Evolutionary conservation across 2,888 invertebrate genomes (phyloP), one percentile per base, ranked within the genome.

Genomic region (Unio delphinus): DNA sequence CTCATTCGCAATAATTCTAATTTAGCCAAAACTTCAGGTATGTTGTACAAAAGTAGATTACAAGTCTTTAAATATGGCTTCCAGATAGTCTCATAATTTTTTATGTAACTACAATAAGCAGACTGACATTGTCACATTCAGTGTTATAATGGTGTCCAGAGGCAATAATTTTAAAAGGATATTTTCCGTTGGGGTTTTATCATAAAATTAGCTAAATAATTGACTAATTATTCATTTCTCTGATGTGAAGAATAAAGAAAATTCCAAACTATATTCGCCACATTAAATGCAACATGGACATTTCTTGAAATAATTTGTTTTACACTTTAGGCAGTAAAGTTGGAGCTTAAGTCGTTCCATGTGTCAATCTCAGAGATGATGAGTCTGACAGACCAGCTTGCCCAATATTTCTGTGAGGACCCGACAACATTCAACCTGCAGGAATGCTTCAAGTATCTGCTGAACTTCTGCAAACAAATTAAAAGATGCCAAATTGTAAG

Each of bases 351-450:
- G 34, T 70, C 74, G 26, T 82, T 87, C 45, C 85, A 86, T 67
- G 71, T 73, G 23, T 72, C 77, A 8, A 84, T 85, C 6, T 75
- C 80, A 56, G 80, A 83, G 68, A 71, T 86, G 64, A 78, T 83
- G 58, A 73, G 61, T 56, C 75, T 85, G 69, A 82, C 84, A 30
- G 80, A 81, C 65, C 78, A 82, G 64, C 70, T 87, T 67, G 85
- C 86, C 0, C 74, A 79, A 65, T 87, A 86, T 72, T 85, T 88
- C 76, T 87, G 87, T 77, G 88, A 88, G 67, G 80, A 85, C 34
- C 75, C 79, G 15, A 68, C 73, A 3, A 72, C 70, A 61, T 87
- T 88, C 75, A 81, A 84, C 70, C 83, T 88, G 20, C 85, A 86
- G 68, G 72, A 73, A 15, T 85, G 84, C 60, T 80, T 87, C 63